These are phyloP conservation scores for Sisor rabdophorus DNA, from an alignment of 2,113 vertebrate genomes.

Conservation along the genomic window DNA sequence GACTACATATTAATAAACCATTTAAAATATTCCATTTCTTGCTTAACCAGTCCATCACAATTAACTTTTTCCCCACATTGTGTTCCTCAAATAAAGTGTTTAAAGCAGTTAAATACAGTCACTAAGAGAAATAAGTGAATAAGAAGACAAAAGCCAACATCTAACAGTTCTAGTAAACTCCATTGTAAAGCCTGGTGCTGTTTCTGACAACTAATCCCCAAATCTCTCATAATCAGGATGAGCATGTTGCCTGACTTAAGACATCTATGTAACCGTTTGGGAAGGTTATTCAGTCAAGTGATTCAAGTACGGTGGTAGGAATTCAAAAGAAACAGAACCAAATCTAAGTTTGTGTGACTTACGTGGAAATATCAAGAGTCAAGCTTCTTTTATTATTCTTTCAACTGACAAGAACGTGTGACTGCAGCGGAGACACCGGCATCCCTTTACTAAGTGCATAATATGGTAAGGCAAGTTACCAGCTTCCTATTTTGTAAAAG, in stretches of 20 bases:
- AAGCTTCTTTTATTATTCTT: slow-evolving; percentile 23
- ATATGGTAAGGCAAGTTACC: slow-evolving; percentile 54
- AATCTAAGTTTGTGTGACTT: slow-evolving; percentile 42
- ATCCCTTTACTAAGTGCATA: slow-evolving; percentile 25
- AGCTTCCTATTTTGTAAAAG: background rate
- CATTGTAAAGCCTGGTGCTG: slow-evolving; percentile 52
- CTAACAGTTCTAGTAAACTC: background rate
- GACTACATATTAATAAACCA: background rate
- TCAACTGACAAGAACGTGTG: slow-evolving; percentile 46
- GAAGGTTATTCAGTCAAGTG: slow-evolving; percentile 51
- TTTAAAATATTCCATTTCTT: background rate
- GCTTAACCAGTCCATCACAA: background rate
- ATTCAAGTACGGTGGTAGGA: slow-evolving; percentile 46
- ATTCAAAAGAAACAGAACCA: slow-evolving; percentile 44
- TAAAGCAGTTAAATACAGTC: background rate
- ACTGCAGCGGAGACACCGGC: slow-evolving; percentile 27
- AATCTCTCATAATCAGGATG: slow-evolving; percentile 75
- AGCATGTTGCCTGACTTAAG: slow-evolving; percentile 67
- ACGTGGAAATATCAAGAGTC: slow-evolving; percentile 38
- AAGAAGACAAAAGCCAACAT: background rate
- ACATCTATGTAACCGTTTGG: slow-evolving; percentile 64
- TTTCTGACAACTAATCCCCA: slow-evolving; percentile 69
- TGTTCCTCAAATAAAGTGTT: background rate
- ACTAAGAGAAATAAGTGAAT: no score
- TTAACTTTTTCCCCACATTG: slow-evolving; percentile 1